Base-by-base conservation (phyloP, 37 sponge, comb jelly and placozoan species). In the Aplysina aerophoba region DNA sequence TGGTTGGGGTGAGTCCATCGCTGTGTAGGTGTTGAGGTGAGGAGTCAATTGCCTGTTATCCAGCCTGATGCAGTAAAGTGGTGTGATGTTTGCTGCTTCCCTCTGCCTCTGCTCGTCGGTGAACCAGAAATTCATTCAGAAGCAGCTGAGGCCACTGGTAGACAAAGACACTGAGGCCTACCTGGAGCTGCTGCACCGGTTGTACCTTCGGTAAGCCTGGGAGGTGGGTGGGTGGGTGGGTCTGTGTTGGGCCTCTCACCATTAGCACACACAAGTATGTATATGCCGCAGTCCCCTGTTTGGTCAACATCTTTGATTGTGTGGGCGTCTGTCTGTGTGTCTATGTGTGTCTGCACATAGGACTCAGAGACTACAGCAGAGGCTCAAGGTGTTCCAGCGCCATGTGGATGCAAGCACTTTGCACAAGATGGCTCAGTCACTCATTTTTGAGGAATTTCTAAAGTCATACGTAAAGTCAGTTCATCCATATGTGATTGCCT, bases 371-470 rank as follows among this genome's bases (percentile, higher is more conserved):
- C 73, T 94, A 16, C 75, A 80, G 33, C 68, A 54, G 12, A 90
- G 59, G 27, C 73, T 94, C 27, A 62, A 67, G 64, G 69, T 84
- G 67, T 81, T 78, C 35, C 84, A 88, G 20, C 58, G 79, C 55
- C 88, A 55, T 35, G 55, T 88, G 22, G 94, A 94, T 68, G 25
- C 57, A 4, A 25, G 81, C 19, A 83, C 83, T 35, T 59, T 91
- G 14, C 63, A 86, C 28, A 94, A 94, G 71, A 59, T 80, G 67
- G 85, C 68, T 4, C 39, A 84, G 72, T 57, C 75, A 55, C 66
- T 40, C 36, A 62, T 94, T 38, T 94, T 94, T 58, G 38, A 66
- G 36, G 84, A 91, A 19, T 91, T 91, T 66, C 86, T 94, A 28
- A 44, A 83, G 0, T 55, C 36, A 19, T 94, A 94, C 57, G 64